Conservation (phyloP, 2,888 invertebrate genomes). For the Tiliacea aurago region DNA sequence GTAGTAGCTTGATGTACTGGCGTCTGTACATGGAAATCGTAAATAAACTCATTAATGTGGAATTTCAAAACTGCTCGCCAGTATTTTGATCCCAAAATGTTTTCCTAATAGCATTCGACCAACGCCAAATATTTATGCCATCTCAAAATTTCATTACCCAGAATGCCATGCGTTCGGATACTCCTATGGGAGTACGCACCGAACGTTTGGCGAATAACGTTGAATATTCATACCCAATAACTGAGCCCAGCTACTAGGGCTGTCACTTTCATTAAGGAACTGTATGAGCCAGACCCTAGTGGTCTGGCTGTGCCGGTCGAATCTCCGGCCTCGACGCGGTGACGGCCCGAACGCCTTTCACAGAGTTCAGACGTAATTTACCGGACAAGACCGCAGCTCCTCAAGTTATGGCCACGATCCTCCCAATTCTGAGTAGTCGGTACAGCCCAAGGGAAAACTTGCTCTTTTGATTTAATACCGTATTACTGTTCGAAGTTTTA, state of each 20-base stretch:
- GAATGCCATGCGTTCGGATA: slow-evolving; percentile 42
- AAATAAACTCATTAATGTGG: neutral
- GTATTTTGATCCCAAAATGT: slow-evolving; percentile 7
- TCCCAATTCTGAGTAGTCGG: slow-evolving; percentile 17
- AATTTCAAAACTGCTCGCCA: neutral
- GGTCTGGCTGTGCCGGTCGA: slow-evolving; percentile 26
- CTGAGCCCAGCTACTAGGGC: slow-evolving; percentile 46
- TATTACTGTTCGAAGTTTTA: slow-evolving; percentile 31
- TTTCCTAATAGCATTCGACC: slow-evolving; percentile 15
- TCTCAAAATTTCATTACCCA: slow-evolving; percentile 54
- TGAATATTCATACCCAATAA: slow-evolving; percentile 72
- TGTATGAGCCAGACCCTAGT: neutral
- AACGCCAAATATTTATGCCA: slow-evolving; percentile 45
- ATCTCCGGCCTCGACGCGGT: slow-evolving; percentile 25
- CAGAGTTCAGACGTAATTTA: slow-evolving; percentile 51
- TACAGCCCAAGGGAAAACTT: slow-evolving; percentile 26
- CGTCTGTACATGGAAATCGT: neutral
- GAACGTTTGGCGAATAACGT: slow-evolving; percentile 66
- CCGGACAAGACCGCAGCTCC: slow-evolving; percentile 45
- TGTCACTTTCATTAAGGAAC: slow-evolving; percentile 30
- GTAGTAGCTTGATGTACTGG: no score
- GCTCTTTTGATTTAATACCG: slow-evolving; percentile 38
- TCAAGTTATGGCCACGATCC: slow-evolving; percentile 25
- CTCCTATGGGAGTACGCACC: slow-evolving; percentile 50
- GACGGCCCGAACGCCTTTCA: slow-evolving; percentile 24